Evolutionary conservation across 2,888 invertebrate genomes (phyloP), one percentile per base, ranked within the genome.

Genomic region (Cylindroiulus punctatus): DNA sequence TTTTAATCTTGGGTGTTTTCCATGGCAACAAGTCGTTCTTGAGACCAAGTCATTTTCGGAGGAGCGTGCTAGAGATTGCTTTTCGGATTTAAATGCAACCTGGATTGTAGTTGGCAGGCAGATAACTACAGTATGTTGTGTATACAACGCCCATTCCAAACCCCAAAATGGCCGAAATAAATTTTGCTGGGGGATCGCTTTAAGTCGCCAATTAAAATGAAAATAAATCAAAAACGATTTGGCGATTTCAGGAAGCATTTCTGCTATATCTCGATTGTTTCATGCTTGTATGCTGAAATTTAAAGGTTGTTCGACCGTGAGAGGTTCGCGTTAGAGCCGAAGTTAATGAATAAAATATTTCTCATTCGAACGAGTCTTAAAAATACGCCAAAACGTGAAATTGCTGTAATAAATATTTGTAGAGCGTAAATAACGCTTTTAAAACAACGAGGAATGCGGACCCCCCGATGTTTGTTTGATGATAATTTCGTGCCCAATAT

Each of bases 1-100:
- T 47, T 47, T 47, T 47, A 47, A 47, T 47, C 47, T 47, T 47
- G 47, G 47, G 47, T 47, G 47, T 47, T 47, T 47, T 47, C 47
- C 47, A 47, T 47, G 36, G 36, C 36, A 36, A 36, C 36, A 36
- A 36, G 36, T 36, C 47, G 47, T 47, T 47, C 36, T 47, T 47
- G 47, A 47, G 47, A 47, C 47, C 47, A 47, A 10, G 1, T 47
- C 36, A 36, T 36, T 36, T 36, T 47, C 10, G 36, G 36, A 36
- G 36, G 36, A 47, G 47, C 47, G 12, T 47, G 47, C 17, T 1
- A 47, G 47, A 47, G 14, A 47, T 47, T 17, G 47, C 17, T 47
- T 47, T 47, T 47, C 17, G 17, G 10, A 47, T 47, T 47, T 47
- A 47, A 47, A 47, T 47, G 17, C 12, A 47, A 47, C 47, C 17